phyloP scores from a whole-genome alignment of 1,140 invertebrate species.

The Branchinecta lynchi region DNA sequence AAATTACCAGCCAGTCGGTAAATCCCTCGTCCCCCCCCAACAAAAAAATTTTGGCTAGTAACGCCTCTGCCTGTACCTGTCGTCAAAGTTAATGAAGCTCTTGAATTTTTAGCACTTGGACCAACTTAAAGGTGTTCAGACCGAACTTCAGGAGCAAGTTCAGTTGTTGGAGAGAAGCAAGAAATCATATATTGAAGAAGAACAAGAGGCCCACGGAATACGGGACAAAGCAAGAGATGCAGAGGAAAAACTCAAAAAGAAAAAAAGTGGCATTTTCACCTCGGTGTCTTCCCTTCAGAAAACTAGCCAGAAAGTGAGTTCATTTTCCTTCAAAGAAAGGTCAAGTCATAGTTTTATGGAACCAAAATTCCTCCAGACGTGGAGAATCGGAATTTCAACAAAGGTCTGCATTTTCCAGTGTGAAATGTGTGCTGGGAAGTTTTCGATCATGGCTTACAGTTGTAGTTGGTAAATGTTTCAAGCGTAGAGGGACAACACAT shows the following conservation, averaged over 20 bases:
- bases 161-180: slow-evolving; percentile 84
- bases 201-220: slow-evolving; percentile 84
- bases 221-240: slow-evolving; percentile 85
- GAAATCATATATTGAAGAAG: slow-evolving; percentile 88
- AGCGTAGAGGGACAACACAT: too few relatives aligned
- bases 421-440: too few relatives aligned
- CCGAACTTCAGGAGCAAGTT: slow-evolving; percentile 70
- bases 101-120: slow-evolving; percentile 50
- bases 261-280: slow-evolving; percentile 89
- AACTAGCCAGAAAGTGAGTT: slow-evolving; percentile 74
- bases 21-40: too few relatives aligned
- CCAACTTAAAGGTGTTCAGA: slow-evolving; percentile 68
- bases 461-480: too few relatives aligned
- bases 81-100: background rate
- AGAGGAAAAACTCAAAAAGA: slow-evolving; percentile 93
- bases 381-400: too few relatives aligned
- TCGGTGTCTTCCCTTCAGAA: slow-evolving; percentile 88
- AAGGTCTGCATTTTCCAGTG: too few relatives aligned
- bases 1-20: too few relatives aligned
- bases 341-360: background rate
- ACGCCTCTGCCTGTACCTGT: too few relatives aligned
- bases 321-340: slow-evolving; percentile 9
- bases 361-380: too few relatives aligned
- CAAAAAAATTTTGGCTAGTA: too few relatives aligned
- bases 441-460: too few relatives aligned